Conservation (phyloP, 2,888 invertebrate genomes). For the Aelia acuminata region DNA sequence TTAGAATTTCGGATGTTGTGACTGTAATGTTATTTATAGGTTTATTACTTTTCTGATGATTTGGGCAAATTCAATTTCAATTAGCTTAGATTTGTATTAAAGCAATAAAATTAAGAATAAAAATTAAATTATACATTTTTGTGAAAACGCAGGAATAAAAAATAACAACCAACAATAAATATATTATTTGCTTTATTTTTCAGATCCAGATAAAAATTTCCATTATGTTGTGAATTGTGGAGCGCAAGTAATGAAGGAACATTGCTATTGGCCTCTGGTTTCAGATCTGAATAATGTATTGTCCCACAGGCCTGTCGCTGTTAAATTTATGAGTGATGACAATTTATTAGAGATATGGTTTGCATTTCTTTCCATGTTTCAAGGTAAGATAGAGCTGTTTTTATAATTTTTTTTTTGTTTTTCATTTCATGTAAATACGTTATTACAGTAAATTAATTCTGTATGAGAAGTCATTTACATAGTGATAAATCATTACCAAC, state of each 20-base stretch:
- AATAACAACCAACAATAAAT: background rate
- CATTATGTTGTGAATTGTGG: slow-evolving; percentile 95
- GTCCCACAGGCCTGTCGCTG: slow-evolving; percentile 91
- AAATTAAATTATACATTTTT: too few species aligned
- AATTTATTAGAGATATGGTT: slow-evolving; percentile 96
- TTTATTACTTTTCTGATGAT: too few species aligned
- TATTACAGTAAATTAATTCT: too few species aligned
- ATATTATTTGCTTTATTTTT: background rate
- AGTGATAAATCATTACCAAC: too few species aligned
- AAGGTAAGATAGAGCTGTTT: slow-evolving; percentile 76
- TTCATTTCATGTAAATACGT: too few species aligned
- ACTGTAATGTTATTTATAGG: too few species aligned
- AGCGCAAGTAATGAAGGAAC: slow-evolving; percentile 93
- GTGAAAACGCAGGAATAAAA: too few species aligned
- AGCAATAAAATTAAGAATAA: too few species aligned
- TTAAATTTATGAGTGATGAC: slow-evolving; percentile 90
- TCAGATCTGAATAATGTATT: slow-evolving; percentile 97
- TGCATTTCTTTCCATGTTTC: slow-evolving; percentile 92
- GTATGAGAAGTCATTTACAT: too few species aligned
- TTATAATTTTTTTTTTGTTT: background rate
- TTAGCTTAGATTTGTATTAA: too few species aligned
- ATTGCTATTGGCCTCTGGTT: slow-evolving; percentile 98
- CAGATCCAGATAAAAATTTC: slow-evolving; percentile 83
- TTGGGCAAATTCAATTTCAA: too few species aligned
- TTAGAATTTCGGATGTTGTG: too few species aligned